Conservation (phyloP, 2,113 vertebrate genomes). For the Corvus moneduloides region DNA sequence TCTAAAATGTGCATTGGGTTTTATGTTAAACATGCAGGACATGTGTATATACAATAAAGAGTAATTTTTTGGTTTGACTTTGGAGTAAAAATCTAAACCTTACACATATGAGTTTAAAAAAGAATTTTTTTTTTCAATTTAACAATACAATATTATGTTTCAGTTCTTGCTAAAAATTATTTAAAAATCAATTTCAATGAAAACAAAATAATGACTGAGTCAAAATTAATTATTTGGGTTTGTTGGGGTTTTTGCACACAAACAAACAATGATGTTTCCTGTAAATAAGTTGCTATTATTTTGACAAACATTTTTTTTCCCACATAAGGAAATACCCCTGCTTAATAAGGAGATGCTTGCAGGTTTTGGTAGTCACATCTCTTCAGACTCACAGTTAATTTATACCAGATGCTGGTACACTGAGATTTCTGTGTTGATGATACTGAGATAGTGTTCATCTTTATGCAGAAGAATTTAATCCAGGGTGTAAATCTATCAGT, state of each 20-base stretch:
- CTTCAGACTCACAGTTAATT: background rate
- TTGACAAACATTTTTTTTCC: background rate
- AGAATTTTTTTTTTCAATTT: rapidly evolving
- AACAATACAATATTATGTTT: background rate
- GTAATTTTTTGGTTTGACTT: background rate
- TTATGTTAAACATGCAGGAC: background rate
- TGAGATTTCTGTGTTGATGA: background rate
- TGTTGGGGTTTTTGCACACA: background rate
- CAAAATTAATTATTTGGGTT: background rate
- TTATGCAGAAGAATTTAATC: background rate
- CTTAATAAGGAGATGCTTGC: background rate
- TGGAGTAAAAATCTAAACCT: background rate
- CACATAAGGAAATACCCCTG: background rate
- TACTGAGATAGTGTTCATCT: background rate
- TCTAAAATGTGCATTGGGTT: background rate
- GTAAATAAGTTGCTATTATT: background rate
- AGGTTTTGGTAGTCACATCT: background rate
- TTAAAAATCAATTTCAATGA: background rate
- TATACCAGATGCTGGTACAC: background rate
- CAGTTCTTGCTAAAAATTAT: background rate
- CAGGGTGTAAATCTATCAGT: background rate
- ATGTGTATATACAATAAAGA: background rate
- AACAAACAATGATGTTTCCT: background rate
- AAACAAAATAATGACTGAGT: background rate
- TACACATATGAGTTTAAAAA: background rate